Evolutionary conservation across 2,113 vertebrate species (phyloP).

Genomic region (Menura novaehollandiae): DNA sequence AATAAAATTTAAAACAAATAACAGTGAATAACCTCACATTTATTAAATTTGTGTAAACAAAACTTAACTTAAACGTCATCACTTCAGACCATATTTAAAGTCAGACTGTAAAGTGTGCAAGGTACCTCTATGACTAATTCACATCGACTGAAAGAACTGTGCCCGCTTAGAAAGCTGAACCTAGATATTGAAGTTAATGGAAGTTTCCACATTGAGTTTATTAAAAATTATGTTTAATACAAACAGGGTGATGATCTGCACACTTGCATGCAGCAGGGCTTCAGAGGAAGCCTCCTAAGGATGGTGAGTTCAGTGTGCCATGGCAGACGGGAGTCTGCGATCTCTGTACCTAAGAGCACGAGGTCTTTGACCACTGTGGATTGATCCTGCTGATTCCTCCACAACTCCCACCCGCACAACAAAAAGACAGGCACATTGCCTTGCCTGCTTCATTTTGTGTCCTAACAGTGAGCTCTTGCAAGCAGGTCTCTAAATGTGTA

Average conservation of each 20-base stretch:
- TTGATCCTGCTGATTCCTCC: neutral
- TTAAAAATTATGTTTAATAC: neutral
- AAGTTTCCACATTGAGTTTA: neutral
- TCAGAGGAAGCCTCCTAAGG: neutral
- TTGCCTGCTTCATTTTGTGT: neutral
- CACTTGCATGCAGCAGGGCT: neutral
- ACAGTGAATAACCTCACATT: neutral
- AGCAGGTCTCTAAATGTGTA: neutral
- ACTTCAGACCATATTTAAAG: neutral
- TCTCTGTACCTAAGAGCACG: neutral
- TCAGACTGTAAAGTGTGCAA: neutral
- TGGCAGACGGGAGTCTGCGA: neutral
- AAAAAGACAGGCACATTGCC: neutral
- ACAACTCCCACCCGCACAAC: neutral
- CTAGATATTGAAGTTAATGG: neutral
- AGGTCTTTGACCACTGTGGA: rapidly evolving
- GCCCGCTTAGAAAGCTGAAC: neutral
- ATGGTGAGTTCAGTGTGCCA: neutral
- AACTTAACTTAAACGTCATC: neutral
- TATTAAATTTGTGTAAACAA: neutral
- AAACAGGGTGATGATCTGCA: neutral
- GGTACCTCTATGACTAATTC: neutral
- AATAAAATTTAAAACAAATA: neutral
- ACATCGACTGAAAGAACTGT: neutral
- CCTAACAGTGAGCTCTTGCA: neutral